Conservation (phyloP, 2,113 vertebrate genomes). For the Xenotilapia flavipinnis region DNA sequence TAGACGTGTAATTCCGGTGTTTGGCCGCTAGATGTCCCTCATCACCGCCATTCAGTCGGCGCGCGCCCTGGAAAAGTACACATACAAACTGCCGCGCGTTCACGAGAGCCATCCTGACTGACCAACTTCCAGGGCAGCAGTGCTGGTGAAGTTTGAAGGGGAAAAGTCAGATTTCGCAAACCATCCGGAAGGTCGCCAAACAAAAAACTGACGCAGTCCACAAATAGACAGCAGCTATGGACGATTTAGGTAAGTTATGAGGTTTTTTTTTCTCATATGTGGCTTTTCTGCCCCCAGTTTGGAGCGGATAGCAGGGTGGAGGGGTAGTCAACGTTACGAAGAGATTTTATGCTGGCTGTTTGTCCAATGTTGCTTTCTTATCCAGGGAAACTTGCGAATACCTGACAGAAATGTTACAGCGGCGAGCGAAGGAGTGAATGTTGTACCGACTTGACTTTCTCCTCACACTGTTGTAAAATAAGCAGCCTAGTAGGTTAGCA, state of each 20-base stretch:
- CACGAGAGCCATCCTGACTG: conserved; percentile 7
- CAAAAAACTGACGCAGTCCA: background rate
- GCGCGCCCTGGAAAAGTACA: conserved; percentile 32
- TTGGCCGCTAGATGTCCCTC: conserved; percentile 40
- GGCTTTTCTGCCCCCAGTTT: background rate
- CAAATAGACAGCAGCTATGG: conserved; percentile 52
- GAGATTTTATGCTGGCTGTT: background rate
- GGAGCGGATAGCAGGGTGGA: conserved; percentile 21
- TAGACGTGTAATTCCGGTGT: background rate
- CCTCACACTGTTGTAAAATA: background rate
- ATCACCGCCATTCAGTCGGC: background rate
- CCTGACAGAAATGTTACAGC: background rate
- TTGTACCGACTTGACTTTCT: background rate
- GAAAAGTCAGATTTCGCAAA: conserved; percentile 2
- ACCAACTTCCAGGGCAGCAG: conserved; percentile 11
- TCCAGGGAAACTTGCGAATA: background rate
- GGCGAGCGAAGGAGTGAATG: background rate
- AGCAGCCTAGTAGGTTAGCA: background rate
- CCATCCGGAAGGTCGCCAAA: background rate
- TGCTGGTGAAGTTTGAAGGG: conserved; percentile 42
- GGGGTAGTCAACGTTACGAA: conserved; percentile 8
- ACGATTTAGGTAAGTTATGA: conserved; percentile 69
- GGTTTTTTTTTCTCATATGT: fast-evolving
- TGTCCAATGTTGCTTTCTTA: background rate
- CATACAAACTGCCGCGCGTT: conserved; percentile 37